A percentile compares a stretch with the other conserved stretches of the same genome.
Evolutionary conservation across 92 coral and sea anemone genomes (phyloP).

Genomic region (Phenganax subtilis): DNA sequence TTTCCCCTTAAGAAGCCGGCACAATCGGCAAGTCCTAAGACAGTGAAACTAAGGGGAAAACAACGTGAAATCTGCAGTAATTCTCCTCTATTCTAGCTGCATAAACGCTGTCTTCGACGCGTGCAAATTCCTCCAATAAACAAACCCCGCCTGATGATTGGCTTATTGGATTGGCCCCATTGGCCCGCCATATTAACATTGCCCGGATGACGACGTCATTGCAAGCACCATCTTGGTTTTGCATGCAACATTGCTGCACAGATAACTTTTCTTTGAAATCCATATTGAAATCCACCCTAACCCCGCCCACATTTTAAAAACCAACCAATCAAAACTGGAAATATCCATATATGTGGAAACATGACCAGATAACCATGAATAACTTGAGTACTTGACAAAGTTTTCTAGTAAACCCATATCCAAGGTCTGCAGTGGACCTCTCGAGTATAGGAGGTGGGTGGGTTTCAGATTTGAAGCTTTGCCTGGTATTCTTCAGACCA

Average conservation of each 20-base stretch:
- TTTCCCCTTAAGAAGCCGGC: slow-evolving; percentile 95
- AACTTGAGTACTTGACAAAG: no score
- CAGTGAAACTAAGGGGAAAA: slow-evolving; percentile 70
- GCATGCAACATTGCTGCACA: background rate
- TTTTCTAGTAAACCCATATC: no score
- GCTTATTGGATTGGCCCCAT: slow-evolving; percentile 57
- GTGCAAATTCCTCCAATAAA: slow-evolving; percentile 92
- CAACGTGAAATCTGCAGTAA: slow-evolving; percentile 10
- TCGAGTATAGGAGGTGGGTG: no score
- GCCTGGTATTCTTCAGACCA: no score
- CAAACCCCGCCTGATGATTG: slow-evolving; percentile 84
- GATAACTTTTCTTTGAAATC: background rate
- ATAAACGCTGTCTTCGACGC: slow-evolving; percentile 87
- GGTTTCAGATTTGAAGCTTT: no score
- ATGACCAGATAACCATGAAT: no score
- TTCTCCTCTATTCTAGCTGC: slow-evolving; percentile 35
- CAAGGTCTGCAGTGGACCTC: no score
- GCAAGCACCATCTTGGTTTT: background rate
- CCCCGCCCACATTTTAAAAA: no score
- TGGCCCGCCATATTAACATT: slow-evolving; percentile 94
- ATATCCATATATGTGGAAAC: no score
- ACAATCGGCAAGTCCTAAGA: slow-evolving; percentile 77
- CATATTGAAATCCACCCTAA: background rate
- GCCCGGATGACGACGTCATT: slow-evolving; percentile 97
- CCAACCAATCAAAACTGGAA: no score